phyloP scores from a whole-genome alignment of 2,113 vertebrate genomes.

The Pachypanchax playfairii region DNA sequence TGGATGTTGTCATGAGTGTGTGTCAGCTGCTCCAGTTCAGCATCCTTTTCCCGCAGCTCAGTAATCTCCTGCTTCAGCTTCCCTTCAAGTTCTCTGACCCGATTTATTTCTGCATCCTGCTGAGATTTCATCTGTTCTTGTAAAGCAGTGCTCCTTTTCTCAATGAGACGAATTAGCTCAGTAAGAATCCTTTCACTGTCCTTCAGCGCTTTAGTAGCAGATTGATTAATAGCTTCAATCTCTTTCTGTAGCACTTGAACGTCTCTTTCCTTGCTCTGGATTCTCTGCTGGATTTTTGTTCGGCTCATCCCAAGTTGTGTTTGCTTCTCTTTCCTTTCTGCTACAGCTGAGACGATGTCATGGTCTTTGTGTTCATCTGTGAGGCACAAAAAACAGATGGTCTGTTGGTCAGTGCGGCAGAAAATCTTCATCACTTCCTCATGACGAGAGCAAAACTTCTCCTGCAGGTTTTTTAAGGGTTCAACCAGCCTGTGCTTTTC shows the following conservation, averaged over 20 bases:
- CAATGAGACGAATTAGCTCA: neutral
- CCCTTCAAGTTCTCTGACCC: neutral
- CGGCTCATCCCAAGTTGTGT: neutral
- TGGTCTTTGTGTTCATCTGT: conserved; percentile 13
- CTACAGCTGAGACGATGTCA: neutral
- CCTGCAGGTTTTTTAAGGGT: neutral
- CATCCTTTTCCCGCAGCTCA: neutral
- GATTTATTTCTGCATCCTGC: neutral
- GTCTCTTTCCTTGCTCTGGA: neutral
- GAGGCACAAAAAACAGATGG: conserved; percentile 2
- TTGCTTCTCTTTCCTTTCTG: neutral
- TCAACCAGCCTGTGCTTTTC: conserved; percentile 2
- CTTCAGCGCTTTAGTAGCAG: neutral
- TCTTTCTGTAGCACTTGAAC: neutral
- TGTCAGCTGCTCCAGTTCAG: neutral
- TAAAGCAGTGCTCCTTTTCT: conserved; percentile 7
- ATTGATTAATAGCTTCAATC: neutral
- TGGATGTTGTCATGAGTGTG: conserved; percentile 1
- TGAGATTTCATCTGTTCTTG: conserved; percentile 3
- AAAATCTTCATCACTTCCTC: conserved; percentile 15
- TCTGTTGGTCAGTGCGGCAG: conserved; percentile 9
- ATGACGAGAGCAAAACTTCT: neutral
- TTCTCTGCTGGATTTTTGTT: neutral
- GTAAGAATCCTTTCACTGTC: neutral
- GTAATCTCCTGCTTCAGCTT: neutral